Evolutionary conservation across 1,140 invertebrate genomes (phyloP).

Genomic region (Diabrotica undecimpunctata): DNA sequence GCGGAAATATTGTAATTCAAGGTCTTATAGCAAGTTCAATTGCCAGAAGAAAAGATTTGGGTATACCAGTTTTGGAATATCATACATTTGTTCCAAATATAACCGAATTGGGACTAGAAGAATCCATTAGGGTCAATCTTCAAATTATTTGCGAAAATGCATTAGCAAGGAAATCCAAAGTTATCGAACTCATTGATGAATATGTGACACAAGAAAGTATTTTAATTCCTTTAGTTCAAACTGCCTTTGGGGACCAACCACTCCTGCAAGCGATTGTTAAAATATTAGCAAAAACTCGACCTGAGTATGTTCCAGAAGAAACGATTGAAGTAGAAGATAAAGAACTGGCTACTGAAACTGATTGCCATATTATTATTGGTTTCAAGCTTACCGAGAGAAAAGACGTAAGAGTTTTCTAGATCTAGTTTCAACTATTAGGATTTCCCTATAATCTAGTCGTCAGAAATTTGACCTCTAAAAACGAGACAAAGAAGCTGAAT

Average conservation of each 20-base stretch:
- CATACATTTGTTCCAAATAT: slow-evolving; percentile 74
- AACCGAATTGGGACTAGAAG: slow-evolving; percentile 39
- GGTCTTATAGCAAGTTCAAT: slow-evolving; percentile 79
- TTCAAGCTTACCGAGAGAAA: slow-evolving; percentile 46
- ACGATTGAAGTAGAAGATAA: slow-evolving; percentile 59
- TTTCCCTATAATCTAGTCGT: too few relatives aligned
- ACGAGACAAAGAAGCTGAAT: too few relatives aligned
- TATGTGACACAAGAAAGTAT: slow-evolving; percentile 47
- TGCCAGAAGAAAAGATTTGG: slow-evolving; percentile 59
- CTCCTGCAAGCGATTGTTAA: slow-evolving; percentile 59
- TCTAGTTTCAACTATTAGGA: too few relatives aligned
- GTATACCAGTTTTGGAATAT: slow-evolving; percentile 67
- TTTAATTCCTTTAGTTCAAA: slow-evolving; percentile 55
- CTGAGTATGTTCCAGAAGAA: slow-evolving; percentile 51
- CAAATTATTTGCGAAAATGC: slow-evolving; percentile 80
- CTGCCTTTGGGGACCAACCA: slow-evolving; percentile 55
- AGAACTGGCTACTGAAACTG: slow-evolving; percentile 56
- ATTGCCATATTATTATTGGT: slow-evolving; percentile 55
- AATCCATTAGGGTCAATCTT: slow-evolving; percentile 54
- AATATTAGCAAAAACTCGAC: slow-evolving; percentile 40
- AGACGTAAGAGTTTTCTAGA: slow-evolving; percentile 15
- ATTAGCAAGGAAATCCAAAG: slow-evolving; percentile 63
- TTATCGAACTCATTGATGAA: slow-evolving; percentile 63
- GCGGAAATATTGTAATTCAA: slow-evolving; percentile 79
- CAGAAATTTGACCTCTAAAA: too few relatives aligned